Evolutionary conservation across 2,888 invertebrate species (phyloP).

Genomic region (Drosophila prolongata): DNA sequence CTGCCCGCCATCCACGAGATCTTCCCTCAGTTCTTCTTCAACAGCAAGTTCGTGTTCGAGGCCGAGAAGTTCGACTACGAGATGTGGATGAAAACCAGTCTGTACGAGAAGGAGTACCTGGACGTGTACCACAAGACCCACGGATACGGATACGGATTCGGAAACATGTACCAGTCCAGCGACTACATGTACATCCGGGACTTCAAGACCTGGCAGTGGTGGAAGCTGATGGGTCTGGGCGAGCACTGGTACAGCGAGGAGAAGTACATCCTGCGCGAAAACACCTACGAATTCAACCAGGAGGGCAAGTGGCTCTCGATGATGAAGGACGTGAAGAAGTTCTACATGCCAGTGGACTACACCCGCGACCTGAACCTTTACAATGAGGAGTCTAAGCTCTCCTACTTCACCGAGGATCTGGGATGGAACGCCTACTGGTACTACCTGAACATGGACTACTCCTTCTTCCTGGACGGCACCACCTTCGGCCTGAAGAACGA

Average conservation of each 20-base stretch:
- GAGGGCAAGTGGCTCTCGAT: conserved; percentile 67
- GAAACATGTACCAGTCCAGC: conserved; percentile 51
- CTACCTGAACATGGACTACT: conserved; percentile 29
- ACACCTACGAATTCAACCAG: conserved; percentile 61
- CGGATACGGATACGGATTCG: neutral
- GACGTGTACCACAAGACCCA: conserved; percentile 69
- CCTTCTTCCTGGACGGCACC: conserved; percentile 27
- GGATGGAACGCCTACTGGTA: conserved; percentile 26
- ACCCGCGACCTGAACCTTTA: conserved; percentile 7
- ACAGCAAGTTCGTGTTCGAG: conserved; percentile 88
- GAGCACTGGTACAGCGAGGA: conserved; percentile 71
- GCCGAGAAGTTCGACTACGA: conserved; percentile 86
- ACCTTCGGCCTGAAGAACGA: conserved; percentile 17
- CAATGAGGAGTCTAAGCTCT: conserved; percentile 13
- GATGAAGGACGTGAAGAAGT: conserved; percentile 83
- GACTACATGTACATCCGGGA: conserved; percentile 76
- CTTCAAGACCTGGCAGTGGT: conserved; percentile 82
- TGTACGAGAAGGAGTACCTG: conserved; percentile 77
- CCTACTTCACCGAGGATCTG: conserved; percentile 21
- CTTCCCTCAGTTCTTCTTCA: conserved; percentile 89
- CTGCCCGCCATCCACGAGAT: conserved; percentile 90
- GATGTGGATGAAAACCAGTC: conserved; percentile 84
- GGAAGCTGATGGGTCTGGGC: conserved; percentile 80
- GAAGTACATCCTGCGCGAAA: conserved; percentile 42
- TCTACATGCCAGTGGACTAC: conserved; percentile 76